Evolutionary conservation across 2,113 vertebrate species (phyloP).

Genomic region (Ptyas mucosa): DNA sequence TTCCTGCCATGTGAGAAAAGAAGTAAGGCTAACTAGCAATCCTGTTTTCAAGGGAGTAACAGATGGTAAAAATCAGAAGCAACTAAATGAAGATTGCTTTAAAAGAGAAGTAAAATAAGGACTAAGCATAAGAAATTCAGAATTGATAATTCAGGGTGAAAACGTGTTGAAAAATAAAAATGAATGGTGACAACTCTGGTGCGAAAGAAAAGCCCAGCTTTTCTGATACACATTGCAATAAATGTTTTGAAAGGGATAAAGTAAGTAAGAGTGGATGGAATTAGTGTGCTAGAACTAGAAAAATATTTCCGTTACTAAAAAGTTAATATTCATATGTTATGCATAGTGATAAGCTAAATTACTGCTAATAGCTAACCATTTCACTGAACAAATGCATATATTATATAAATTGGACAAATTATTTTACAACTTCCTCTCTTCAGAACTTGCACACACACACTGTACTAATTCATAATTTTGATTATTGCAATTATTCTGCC

Average conservation of each 20-base stretch:
- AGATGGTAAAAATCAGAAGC: not conserved
- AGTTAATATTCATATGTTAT: not conserved
- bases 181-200: not conserved
- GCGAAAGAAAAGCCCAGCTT: not conserved
- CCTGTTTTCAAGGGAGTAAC: not conserved
- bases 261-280: not conserved
- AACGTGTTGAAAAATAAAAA: not conserved
- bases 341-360: not conserved
- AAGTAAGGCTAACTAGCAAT: not conserved
- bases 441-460: not conserved
- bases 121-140: not conserved
- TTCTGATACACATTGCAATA: not conserved
- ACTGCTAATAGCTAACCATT: not conserved
- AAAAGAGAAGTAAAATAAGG: not conserved
- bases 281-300: not conserved
- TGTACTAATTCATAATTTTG: not conserved
- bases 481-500: not conserved
- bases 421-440: not conserved
- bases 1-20: not conserved
- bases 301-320: not conserved
- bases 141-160: not conserved
- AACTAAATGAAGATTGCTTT: not conserved
- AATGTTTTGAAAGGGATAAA: not conserved
- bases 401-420: not conserved
- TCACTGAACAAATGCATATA: not conserved